Base-by-base conservation (phyloP, 23 tunicate genomes). In the Phallusia fumigata region DNA sequence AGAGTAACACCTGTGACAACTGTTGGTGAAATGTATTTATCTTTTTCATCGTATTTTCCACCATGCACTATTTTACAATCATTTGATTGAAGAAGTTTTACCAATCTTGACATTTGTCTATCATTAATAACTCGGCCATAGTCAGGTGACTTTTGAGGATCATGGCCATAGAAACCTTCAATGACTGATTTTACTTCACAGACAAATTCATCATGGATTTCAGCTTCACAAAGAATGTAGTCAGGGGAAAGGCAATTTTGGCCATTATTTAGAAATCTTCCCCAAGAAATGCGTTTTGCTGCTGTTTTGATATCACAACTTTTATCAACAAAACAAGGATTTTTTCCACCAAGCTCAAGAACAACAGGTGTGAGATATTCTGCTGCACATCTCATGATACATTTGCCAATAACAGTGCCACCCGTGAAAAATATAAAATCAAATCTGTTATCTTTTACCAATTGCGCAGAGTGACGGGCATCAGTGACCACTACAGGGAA, bases 301-400 rank as follows among this genome's bases (percentile, higher is more conserved):
- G 95, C 90, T 35, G 32, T 15, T 19, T 64, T 35, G 28, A 95
- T 32, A 52, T 95, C 86, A 47, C 72, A 82, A 36, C 51, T 36
- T 33, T 33, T 35, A 45, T 86, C 99, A 51, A 95, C 82, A 58
- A 52, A 79, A 65, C 90, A 86, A 3, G 99, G 99, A 75, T 86
- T 86, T 83, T 95, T 90, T 34, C 99, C 99, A 31, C 99, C 99
- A 32, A 95, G 84, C 79, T 95, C 99, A 47, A 95, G 79, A 52
- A 91, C 78, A 6, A 90, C 91, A 6, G 99, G 95, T 13, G 95
- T 89, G 64, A 95, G 81, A 72, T 86, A 36, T 75, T 95, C 82
- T 26, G 95, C 95, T 1, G 95, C 99, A 5, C 95, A 95, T 75
- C 81, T 81, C 95, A 90, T 90, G 0, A 95, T 87, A n/a, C 58